Evolutionary conservation across 2,888 invertebrate species (phyloP).

Genomic region (Oscheius sp.): DNA sequence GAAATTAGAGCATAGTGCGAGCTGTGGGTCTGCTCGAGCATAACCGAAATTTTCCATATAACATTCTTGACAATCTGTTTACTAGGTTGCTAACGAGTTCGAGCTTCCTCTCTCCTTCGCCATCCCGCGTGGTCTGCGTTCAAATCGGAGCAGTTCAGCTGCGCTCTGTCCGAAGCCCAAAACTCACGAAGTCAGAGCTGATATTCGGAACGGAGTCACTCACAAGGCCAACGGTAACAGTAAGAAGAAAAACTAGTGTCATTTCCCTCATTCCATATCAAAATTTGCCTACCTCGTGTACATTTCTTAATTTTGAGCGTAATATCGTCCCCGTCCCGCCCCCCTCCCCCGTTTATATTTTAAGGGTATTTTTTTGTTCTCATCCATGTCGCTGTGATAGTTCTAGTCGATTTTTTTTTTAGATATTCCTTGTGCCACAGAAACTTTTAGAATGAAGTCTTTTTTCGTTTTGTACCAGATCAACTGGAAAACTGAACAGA

Average conservation of each 20-base stretch:
- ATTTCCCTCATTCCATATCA: neutral
- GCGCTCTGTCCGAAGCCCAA: neutral
- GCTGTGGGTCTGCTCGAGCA: no score
- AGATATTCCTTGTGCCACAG: no score
- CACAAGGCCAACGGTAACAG: neutral
- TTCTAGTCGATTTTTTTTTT: neutral
- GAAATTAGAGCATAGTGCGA: no score
- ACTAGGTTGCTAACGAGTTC: constrained; percentile 60
- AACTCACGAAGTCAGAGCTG: neutral
- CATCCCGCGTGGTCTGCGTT: constrained; percentile 4
- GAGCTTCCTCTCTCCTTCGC: constrained; percentile 44
- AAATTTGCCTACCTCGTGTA: no score
- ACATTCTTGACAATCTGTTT: neutral
- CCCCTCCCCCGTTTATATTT: no score
- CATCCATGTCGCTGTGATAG: constrained; percentile 1
- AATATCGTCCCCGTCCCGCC: no score
- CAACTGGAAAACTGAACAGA: no score
- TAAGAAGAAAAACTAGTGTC: constrained; percentile 10
- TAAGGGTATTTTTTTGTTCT: constrained; percentile 3
- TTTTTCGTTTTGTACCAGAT: no score
- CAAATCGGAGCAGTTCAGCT: neutral
- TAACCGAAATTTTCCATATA: no score
- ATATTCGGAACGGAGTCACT: no score
- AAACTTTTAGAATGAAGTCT: no score
- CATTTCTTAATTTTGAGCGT: no score